Base-by-base conservation (phyloP, 2,113 vertebrate species). In the Collichthys lucidus region DNA sequence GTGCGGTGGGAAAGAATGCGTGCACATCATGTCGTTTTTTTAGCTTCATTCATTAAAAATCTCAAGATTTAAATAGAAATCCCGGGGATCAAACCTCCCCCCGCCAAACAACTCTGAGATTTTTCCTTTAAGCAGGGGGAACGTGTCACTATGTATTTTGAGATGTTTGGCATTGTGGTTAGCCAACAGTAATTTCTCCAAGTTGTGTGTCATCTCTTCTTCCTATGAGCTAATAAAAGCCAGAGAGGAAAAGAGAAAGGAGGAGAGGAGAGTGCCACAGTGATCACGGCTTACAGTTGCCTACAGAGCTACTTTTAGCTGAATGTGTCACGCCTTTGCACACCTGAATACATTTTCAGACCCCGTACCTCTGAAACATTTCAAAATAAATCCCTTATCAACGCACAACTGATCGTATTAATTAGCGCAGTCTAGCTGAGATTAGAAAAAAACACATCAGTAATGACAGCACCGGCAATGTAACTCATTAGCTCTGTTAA, bases 191-290 rank as follows among this genome's bases (percentile, higher is more conserved):
- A 63, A 72, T 77, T 84, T 61, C 76, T 76, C 67, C 65, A 74
- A 86, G 83, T 76, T 70, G 59, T 78, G 68, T 79, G 76, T 75
- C 84, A 81, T 82, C 70, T 84, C 74, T 75, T 68, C 68, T 82
- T 82, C 62, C 78, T 62, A 90, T 82, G 72, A 90, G 76, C 68
- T 74, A 84, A 82, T 86, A 69, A 49, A 86, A 81, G 47, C 71
- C 57, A 83, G 68, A 77, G 74, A 56, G 64, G 42, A 68, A 66
- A 71, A 24, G 35, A 84, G 55, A 47, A 55, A 1, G 71, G 40
- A 74, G 49, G 61, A 60, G 63, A 35, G 52, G 31, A 16, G 26
- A 65, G 50, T 6, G 16, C 19, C 75, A 31, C 12, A 0, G 46
- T 42, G 53, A 78, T 47, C 49, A 44, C 52, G 55, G 72, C 63